These are phyloP conservation scores for Pachydiplax longipennis DNA, from an alignment of 2,888 invertebrate species.

Conservation along the genomic window DNA sequence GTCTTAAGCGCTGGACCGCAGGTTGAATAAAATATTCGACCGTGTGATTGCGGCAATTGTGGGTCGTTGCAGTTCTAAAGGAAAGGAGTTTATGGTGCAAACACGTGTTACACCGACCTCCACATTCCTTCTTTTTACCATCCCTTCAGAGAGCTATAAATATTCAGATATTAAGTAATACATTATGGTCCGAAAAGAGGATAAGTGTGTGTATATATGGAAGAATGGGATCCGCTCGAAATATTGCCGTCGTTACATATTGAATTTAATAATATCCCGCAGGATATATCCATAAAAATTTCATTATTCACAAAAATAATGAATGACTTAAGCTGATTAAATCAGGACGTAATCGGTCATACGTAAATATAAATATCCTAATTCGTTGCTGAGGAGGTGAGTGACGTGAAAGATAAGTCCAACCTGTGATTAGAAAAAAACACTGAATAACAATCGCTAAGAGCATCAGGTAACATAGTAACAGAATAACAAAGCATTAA, in stretches of 20 bases:
- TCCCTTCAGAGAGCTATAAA: not conserved
- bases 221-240: too few species aligned
- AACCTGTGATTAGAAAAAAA: too few species aligned
- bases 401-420: too few species aligned
- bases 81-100: not conserved
- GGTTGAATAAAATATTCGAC: not conserved
- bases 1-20: not conserved
- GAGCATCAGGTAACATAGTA: too few species aligned
- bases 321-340: too few species aligned
- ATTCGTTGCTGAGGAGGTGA: not conserved
- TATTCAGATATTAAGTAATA: not conserved
- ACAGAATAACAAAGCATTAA: too few species aligned
- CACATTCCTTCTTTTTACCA: not conserved
- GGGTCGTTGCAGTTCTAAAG: not conserved
- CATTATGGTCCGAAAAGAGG: not conserved
- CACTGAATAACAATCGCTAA: too few species aligned
- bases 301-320: too few species aligned
- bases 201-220: too few species aligned
- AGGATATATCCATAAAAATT: too few species aligned
- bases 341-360: not conserved
- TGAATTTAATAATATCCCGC: too few species aligned
- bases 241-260: too few species aligned
- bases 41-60: not conserved
- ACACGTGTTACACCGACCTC: not conserved
- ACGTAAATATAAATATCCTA: not conserved